phyloP scores from a whole-genome alignment of 2,113 vertebrate genomes.

The Rhadina sibilatrix region DNA sequence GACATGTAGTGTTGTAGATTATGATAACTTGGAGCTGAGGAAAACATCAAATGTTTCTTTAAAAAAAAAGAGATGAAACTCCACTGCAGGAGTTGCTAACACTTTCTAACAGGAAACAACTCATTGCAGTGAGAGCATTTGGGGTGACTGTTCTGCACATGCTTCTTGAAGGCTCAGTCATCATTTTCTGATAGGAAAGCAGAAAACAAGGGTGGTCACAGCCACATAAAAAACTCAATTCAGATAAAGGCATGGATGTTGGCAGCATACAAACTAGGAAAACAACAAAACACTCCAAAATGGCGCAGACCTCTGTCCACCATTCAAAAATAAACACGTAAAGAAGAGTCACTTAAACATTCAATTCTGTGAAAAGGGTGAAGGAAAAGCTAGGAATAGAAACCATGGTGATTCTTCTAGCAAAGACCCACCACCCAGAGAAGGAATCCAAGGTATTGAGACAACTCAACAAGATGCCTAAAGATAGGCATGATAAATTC shows the following conservation, averaged over 20 bases:
- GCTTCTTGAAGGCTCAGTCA: background rate
- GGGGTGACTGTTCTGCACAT: background rate
- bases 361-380: background rate
- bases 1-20: background rate
- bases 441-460: background rate
- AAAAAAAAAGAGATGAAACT: background rate
- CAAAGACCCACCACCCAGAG: background rate
- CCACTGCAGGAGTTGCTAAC: background rate
- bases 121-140: background rate
- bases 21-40: background rate
- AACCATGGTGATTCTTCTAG: background rate
- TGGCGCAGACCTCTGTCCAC: background rate
- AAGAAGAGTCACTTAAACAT: background rate
- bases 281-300: background rate
- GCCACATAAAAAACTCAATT: background rate
- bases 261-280: background rate
- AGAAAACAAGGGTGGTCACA: background rate
- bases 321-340: background rate
- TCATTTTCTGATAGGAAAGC: background rate
- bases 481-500: background rate
- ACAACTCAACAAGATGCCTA: background rate
- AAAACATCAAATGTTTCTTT: background rate
- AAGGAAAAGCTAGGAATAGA: background rate
- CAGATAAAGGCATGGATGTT: background rate
- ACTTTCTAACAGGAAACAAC: background rate